These are phyloP conservation scores for Prunella fulvescens DNA, from an alignment of 2,113 vertebrate genomes.

Conservation along the genomic window DNA sequence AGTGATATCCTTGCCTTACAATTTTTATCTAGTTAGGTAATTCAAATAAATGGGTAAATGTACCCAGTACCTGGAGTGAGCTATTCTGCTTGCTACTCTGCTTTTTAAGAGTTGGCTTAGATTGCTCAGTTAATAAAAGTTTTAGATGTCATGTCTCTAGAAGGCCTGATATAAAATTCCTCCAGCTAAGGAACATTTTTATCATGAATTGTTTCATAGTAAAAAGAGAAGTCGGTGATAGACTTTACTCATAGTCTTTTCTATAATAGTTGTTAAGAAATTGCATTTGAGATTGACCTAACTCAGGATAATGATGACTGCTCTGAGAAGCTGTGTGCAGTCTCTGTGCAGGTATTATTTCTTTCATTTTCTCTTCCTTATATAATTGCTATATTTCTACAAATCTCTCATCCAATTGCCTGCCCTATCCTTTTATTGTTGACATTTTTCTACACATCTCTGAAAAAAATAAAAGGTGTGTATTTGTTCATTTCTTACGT, in stretches of 20 bases:
- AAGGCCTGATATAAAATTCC: background rate
- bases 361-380: background rate
- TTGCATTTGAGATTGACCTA: background rate
- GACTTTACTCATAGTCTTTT: background rate
- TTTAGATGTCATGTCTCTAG: slow-evolving; percentile 14
- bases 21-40: slow-evolving; percentile 24
- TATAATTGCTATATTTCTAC: background rate
- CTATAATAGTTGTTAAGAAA: background rate
- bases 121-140: slow-evolving; percentile 27
- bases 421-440: background rate
- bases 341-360: background rate
- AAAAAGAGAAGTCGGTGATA: background rate
- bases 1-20: slow-evolving; percentile 47
- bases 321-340: background rate
- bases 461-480: background rate
- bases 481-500: background rate
- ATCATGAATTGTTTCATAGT: background rate
- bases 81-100: slow-evolving; percentile 2
- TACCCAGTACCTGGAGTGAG: background rate
- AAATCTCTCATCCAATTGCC: background rate
- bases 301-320: background rate
- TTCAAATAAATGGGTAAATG: slow-evolving; percentile 41
- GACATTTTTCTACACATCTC: background rate
- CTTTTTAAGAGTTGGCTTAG: slow-evolving; percentile 19
- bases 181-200: background rate